phyloP scores from a whole-genome alignment of 2,113 vertebrate genomes.

The Serinus canaria region DNA sequence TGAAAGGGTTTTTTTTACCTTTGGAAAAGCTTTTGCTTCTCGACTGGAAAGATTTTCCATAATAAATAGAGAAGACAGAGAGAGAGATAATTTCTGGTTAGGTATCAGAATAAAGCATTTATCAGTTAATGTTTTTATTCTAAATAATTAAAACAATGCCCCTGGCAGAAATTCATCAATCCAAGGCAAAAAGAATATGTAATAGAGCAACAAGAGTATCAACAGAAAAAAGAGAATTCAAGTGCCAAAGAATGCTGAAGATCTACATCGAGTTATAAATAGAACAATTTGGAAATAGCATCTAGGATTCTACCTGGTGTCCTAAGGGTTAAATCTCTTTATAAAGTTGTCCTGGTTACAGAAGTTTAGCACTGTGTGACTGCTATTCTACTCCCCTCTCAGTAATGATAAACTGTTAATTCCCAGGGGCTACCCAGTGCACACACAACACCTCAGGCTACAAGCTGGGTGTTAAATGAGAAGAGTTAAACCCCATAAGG shows the following conservation, averaged over 20 bases:
- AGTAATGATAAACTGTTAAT: not conserved
- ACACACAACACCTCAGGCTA: not conserved
- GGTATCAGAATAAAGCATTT: slow-evolving; percentile 13
- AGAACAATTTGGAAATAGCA: not conserved
- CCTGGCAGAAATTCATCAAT: not conserved
- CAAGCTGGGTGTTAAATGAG: not conserved
- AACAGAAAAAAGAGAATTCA: not conserved
- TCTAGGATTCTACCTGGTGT: not conserved
- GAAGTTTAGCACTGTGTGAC: not conserved
- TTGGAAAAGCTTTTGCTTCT: not conserved
- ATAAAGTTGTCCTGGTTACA: not conserved
- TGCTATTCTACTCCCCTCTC: not conserved
- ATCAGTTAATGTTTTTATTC: not conserved
- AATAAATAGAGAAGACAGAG: not conserved
- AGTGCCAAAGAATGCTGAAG: not conserved
- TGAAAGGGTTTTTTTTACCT: not conserved
- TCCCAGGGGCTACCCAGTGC: not conserved
- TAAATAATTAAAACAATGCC: slow-evolving; percentile 1
- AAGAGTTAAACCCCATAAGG: not conserved
- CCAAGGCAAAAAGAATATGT: not conserved
- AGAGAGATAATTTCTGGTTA: not conserved
- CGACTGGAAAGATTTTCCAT: not conserved
- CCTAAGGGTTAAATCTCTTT: not conserved
- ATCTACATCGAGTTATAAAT: not conserved
- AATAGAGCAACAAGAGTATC: not conserved